Evolutionary conservation across 2,797 vertebrate species (phyloP), one percentile per base, ranked within the genome.

Genomic region (Ambastaia sidthimunki): DNA sequence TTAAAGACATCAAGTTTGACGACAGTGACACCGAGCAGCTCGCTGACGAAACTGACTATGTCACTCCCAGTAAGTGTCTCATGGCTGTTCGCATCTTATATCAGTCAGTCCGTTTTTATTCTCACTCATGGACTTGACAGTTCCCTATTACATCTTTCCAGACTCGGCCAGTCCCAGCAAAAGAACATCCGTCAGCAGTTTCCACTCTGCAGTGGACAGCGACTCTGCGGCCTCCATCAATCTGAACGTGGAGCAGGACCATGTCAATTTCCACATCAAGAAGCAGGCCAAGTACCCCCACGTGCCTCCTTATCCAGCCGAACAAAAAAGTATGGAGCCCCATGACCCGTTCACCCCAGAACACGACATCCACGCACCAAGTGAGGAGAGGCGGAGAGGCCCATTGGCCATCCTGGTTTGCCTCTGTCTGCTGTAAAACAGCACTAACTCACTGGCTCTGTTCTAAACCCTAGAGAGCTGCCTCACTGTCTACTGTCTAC

Each of bases 261-360:
- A 99, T 86, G 98, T 99, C 89, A 98, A 99, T 94, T 99, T 98
- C 92, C 97, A 98, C 95, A 98, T 99, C 93, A 99, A 99, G 95
- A 99, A 97, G 93, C 97, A 95, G 91, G 96, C 98, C 93, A 99
- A 97, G 92, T 98, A 98, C 91, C 97, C 98, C 84, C 96, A 99
- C 71, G 96, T 98, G 85, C 96, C 96, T 88, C 92, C 94, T 85
- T 94, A 95, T 92, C 92, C 94, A 77, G 86, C 95, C 21, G 98
- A 99, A 89, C 97, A 97, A 90, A 98, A 96, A 98, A 96, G 97
- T 98, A 94, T 77, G 74, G 44, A 71, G 73, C 57, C 25, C 41
- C 48, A 82, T 83, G 84, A 83, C 70, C 83, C 83, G 19, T 83
- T 86, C 71, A 82, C 81, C 68, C 82, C 82, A 72, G 81, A 84